phyloP scores from a whole-genome alignment of 2,797 vertebrate species.

The Rhinophrynus dorsalis region DNA sequence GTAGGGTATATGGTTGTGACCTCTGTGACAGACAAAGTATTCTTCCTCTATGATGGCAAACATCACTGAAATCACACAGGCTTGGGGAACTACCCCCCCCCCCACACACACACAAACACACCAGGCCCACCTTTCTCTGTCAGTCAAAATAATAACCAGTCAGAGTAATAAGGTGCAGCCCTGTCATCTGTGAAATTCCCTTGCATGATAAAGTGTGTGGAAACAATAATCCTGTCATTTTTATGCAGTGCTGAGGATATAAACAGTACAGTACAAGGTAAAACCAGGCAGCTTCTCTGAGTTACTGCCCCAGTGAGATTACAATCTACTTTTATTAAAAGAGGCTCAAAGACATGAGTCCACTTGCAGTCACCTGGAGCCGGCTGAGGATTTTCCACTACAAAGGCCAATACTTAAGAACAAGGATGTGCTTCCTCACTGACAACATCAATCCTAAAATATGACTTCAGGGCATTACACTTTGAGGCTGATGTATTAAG shows the following conservation, averaged over 20 bases:
- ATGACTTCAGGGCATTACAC: no score
- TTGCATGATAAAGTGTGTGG: constrained; percentile 34
- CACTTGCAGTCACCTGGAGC: not conserved
- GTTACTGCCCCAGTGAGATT: constrained; percentile 25
- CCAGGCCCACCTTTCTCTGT: not conserved
- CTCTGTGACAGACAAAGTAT: no score
- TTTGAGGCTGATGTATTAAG: no score
- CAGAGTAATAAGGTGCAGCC: constrained; percentile 29
- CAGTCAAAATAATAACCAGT: constrained; percentile 34
- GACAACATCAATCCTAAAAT: no score
- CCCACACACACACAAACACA: no score
- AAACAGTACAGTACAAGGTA: constrained; percentile 44
- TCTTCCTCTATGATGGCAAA: no score
- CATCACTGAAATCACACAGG: no score
- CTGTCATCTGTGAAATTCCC: constrained; percentile 36
- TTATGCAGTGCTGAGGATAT: constrained; percentile 44
- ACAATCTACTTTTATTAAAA: constrained; percentile 48
- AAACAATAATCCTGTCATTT: constrained; percentile 39
- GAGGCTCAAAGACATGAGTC: constrained; percentile 17
- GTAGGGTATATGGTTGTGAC: no score
- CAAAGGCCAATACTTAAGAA: no score
- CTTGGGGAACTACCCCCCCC: no score
- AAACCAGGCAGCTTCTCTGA: constrained; percentile 30
- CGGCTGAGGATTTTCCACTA: constrained; percentile 57
- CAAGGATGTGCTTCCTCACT: no score